Base-by-base conservation (phyloP, 2,113 vertebrate genomes). In the Pangasianodon gigas region DNA sequence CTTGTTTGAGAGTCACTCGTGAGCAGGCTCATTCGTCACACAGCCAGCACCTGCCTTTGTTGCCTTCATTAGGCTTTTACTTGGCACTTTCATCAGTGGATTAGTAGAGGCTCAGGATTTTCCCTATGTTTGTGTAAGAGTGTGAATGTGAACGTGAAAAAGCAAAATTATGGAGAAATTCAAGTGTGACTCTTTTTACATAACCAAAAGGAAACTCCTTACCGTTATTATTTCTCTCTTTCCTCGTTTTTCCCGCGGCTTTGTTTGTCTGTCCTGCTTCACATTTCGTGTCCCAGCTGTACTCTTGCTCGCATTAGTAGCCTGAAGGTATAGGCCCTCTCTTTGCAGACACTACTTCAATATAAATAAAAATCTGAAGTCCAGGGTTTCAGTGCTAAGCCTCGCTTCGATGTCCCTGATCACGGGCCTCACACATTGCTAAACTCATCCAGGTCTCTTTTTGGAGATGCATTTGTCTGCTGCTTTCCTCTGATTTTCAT, bases 11-110 rank as follows among this genome's bases (percentile, higher is more conserved):
- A 89, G 91, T 89, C 91, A 93, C 95, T 93, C 93, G 93, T 94
- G 94, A 95, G 91, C 26, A 88, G 91, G 86, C 93, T 94, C 91
- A 93, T 96, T 96, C 95, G 93, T 96, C 94, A 95, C 86, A 82
- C 89, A 85, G 84, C 81, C 84, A 62, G 84, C 69, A 86, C 89
- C 88, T 44, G 75, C 81, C 88, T 21, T 32, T n/a, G 44, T 41
- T 56, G 8, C 29, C 71, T 62, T 37, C 44, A 58, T 54, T 80
- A 92, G 90, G 89, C 86, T 91, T 89, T 89, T 87, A 90, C 90
- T 89, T 90, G 87, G 87, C 92, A 94, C 93, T 90, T 90, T 91
- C 89, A 86, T 87, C 91, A 88, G 84, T 92, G 46, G 67, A 88
- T 52, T 79, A 89, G 90, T 77, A 56, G 89, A 88, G 51, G 81